Evolutionary conservation across 2,113 vertebrate species (phyloP), one percentile per base, ranked within the genome.

Genomic region (Hirundichthys speculiger): DNA sequence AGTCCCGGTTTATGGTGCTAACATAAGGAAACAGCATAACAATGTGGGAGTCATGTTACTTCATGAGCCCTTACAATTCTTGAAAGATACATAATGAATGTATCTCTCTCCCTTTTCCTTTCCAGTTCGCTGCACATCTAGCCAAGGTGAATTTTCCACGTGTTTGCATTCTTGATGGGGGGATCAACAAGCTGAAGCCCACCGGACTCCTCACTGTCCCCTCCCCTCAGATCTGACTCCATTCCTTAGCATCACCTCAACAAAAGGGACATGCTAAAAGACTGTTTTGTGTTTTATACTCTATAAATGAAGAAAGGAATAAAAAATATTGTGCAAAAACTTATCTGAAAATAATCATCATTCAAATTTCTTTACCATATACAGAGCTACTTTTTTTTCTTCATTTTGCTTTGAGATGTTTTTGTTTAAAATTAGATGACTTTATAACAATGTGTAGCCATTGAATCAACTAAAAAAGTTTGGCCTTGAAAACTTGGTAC

Each of bases 161-260:
- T 6, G 92, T 99, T 79, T 98, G 96, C 74, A 95, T 96, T 85
- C 83, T 99, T 64, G 98, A 99, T 24, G 97, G 96, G 47, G 98
- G 98, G 41, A 98, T 99, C 86, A 98, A 96, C 93, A 99, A 97
- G 86, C 94, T 99, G 91, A 99, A 96, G 86, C 94, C 93, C 41
- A 99, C 98, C 2, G 96, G 98, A 56, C 93, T 99, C 66, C 94
- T 99, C 42, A 99, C 96, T 0, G 93, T 99, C 49, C 96, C 97
- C 2, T 99, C 98, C 24, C 97, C 98, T 16, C 96, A 99, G 67
- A 99, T 99, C 77, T 99, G 88, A 96, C 54, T 42, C 51, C 19
- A 40, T 20, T 11, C 15, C 24, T 49, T 30, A 53, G 24, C 16
- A 41, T 64, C 24, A 6, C 20, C 13, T 46, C 2, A 30, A 65